A percentile compares a stretch with the other conserved stretches of the same genome.
These are phyloP conservation scores for Etheostoma spectabile DNA, from an alignment of 2,113 vertebrate species.

Conservation along the genomic window DNA sequence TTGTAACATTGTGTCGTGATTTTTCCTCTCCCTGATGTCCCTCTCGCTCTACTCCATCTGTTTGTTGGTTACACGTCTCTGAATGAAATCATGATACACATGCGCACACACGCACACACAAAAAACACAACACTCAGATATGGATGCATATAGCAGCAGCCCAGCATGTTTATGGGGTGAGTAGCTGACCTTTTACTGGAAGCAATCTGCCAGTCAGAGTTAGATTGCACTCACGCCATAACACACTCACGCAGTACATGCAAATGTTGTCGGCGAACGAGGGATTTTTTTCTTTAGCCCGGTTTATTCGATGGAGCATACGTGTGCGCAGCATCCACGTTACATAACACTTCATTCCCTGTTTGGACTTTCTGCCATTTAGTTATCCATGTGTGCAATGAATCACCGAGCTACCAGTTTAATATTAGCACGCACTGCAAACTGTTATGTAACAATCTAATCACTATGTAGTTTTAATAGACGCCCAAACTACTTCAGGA, in stretches of 20 bases:
- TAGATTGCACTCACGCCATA: background rate
- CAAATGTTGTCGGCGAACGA: slow-evolving; percentile 35
- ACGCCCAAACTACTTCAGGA: background rate
- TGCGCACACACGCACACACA: slow-evolving; percentile 13
- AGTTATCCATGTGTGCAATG: slow-evolving; percentile 41
- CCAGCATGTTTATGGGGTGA: slow-evolving; percentile 47
- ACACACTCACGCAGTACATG: slow-evolving; percentile 21
- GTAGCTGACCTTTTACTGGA: slow-evolving; percentile 65
- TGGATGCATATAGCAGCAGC: background rate
- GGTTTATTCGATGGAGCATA: slow-evolving; percentile 37
- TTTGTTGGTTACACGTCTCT: slow-evolving; percentile 42
- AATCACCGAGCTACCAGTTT: slow-evolving; percentile 47
- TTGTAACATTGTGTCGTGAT: slow-evolving; percentile 52
- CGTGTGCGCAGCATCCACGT: slow-evolving; percentile 22
- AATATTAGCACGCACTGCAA: slow-evolving; percentile 35
- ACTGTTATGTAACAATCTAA: slow-evolving; percentile 38
- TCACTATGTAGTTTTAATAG: slow-evolving; percentile 31
- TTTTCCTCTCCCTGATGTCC: slow-evolving; percentile 16
- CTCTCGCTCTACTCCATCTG: slow-evolving; percentile 31
- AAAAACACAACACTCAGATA: background rate
- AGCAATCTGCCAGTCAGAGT: slow-evolving; percentile 49
- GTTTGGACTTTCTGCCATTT: slow-evolving; percentile 55
- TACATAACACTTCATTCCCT: slow-evolving; percentile 54
- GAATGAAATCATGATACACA: slow-evolving; percentile 31
- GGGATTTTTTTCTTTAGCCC: slow-evolving; percentile 30